Conservation (phyloP, 2,888 invertebrate genomes). For the Portevinia maculata region DNA sequence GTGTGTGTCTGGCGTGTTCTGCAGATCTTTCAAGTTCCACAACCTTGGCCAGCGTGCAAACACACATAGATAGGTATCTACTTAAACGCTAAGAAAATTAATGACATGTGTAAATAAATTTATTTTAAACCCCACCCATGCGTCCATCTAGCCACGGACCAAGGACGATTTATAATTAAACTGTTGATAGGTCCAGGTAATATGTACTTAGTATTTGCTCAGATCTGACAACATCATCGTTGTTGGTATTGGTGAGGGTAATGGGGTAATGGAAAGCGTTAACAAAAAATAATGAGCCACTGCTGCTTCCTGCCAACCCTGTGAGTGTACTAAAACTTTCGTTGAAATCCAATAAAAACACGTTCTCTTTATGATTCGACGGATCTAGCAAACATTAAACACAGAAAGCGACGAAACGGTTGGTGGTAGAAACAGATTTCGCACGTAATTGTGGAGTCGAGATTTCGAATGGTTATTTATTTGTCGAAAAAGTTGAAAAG, state of each 20-base stretch:
- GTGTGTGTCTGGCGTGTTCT: slow-evolving; percentile 1
- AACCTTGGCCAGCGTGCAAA: background rate
- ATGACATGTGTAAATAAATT: slow-evolving; percentile 65
- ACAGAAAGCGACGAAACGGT: too few species aligned
- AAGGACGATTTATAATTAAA: slow-evolving; percentile 56
- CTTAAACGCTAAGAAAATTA: slow-evolving; percentile 48
- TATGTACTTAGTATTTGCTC: background rate
- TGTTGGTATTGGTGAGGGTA: background rate
- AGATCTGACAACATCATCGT: background rate
- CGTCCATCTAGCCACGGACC: slow-evolving; percentile 1
- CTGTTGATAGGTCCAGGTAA: slow-evolving; percentile 10
- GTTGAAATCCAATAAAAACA: slow-evolving; percentile 37
- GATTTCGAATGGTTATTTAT: too few species aligned
- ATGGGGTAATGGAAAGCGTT: too few species aligned
- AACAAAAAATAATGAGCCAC: slow-evolving; percentile 17
- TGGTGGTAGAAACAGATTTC: too few species aligned
- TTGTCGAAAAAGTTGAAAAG: too few species aligned
- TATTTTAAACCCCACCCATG: slow-evolving; percentile 16
- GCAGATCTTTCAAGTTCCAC: background rate
- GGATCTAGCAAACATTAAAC: background rate
- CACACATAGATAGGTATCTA: background rate
- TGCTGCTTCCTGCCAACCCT: slow-evolving; percentile 32
- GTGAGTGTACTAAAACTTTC: slow-evolving; percentile 22
- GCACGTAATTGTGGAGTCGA: too few species aligned
- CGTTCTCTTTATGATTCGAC: slow-evolving; percentile 43